Percentiles rank a stretch among this genome's conserved stretches.
Evolutionary conservation across 2,797 vertebrate genomes (phyloP).

Genomic region (Leucoraja ocellata): DNA sequence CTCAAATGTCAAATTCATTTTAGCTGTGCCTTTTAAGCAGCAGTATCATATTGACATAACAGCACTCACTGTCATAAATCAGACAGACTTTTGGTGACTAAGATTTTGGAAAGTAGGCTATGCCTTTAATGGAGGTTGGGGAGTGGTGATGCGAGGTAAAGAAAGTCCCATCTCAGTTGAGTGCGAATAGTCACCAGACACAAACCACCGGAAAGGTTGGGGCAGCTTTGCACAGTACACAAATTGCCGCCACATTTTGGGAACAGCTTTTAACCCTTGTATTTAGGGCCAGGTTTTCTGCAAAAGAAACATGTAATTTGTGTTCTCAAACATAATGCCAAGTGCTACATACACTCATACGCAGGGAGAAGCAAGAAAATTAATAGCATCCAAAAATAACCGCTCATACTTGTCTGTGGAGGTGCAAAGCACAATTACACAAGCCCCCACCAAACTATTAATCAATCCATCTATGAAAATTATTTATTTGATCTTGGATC

Average conservation of each 20-base stretch:
- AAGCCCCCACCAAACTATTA: neutral
- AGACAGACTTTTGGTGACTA: neutral
- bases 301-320: neutral
- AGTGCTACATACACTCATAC: neutral
- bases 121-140: neutral
- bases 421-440: neutral
- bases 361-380: neutral
- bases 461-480: neutral
- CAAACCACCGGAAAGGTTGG: neutral
- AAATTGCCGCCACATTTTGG: neutral
- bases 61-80: slow-evolving; percentile 21
- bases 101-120: slow-evolving; percentile 6
- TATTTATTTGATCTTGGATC: neutral
- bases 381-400: neutral
- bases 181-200: neutral
- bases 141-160: neutral
- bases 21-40: neutral
- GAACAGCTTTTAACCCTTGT: neutral
- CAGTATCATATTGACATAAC: slow-evolving; percentile 33
- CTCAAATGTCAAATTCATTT: slow-evolving; percentile 29
- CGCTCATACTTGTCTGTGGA: neutral
- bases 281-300: neutral
- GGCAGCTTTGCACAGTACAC: neutral
- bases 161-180: neutral
- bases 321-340: neutral